Percentiles rank a stretch among this genome's conserved stretches.
Conservation (phyloP, 2,888 invertebrate species). For the Limnephilus lunatus region DNA sequence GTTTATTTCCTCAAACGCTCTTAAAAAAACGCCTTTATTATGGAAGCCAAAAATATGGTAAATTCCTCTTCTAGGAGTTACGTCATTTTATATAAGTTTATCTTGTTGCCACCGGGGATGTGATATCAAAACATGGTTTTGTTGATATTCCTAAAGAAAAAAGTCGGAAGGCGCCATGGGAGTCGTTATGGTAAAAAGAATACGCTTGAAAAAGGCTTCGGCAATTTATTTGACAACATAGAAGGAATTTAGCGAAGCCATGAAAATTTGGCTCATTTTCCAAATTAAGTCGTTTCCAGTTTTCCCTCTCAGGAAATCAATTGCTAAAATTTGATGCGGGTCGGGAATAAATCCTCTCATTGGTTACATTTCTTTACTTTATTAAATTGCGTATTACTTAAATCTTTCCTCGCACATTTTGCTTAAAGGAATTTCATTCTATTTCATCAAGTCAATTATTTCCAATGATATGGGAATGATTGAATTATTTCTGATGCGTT, state of each 20-base stretch:
- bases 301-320: slow-evolving; percentile 2
- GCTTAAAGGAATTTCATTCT: not conserved
- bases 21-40: not conserved
- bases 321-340: not conserved
- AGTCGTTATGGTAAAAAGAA: slow-evolving; percentile 42
- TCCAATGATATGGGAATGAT: not conserved
- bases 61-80: not conserved
- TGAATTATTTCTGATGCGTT: not conserved
- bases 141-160: slow-evolving; percentile 41
- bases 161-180: slow-evolving; percentile 37
- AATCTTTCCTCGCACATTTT: not conserved
- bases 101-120: slow-evolving; percentile 23
- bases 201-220: slow-evolving; percentile 6
- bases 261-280: slow-evolving; percentile 6
- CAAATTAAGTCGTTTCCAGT: not conserved
- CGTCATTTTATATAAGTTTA: not conserved
- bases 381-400: not conserved
- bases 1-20: not conserved
- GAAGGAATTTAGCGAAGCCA: not conserved
- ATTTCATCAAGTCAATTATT: not conserved
- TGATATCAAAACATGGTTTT: slow-evolving; percentile 43
- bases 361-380: not conserved
- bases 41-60: slow-evolving; percentile 10
- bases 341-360: not conserved
- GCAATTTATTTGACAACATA: slow-evolving; percentile 24